Percentiles rank a stretch among this genome's conserved stretches.
phyloP scores from a whole-genome alignment of 2,113 vertebrate genomes.

The Gavialis gangeticus region DNA sequence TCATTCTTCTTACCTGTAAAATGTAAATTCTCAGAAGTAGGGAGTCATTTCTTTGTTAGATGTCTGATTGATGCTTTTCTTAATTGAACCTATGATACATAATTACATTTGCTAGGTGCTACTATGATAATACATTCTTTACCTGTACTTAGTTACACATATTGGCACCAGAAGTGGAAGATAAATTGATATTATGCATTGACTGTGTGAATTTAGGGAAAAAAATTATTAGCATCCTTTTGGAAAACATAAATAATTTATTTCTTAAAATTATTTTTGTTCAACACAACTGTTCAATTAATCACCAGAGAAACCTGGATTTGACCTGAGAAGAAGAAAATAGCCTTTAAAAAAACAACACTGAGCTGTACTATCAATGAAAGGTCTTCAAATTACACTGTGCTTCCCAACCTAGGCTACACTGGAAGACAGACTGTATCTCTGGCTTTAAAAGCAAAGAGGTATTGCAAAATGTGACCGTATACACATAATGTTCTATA shows the following conservation, averaged over 20 bases:
- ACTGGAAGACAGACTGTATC: neutral
- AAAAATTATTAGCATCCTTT: constrained; percentile 13
- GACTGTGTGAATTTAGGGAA: neutral
- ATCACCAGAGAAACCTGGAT: neutral
- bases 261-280: neutral
- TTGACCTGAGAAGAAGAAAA: neutral
- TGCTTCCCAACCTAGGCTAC: neutral
- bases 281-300: neutral
- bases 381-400: neutral
- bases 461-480: neutral
- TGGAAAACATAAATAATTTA: constrained; percentile 9
- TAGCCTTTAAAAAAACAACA: neutral
- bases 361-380: constrained; percentile 12
- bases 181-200: neutral
- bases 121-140: neutral
- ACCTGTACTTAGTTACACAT: neutral
- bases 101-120: neutral
- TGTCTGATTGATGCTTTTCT: neutral
- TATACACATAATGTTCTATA: neutral
- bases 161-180: neutral
- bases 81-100: neutral
- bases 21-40: constrained; percentile 43
- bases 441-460: constrained; percentile 18
- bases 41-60: constrained; percentile 30
- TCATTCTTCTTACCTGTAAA: constrained; percentile 38